A percentile compares a stretch with the other conserved stretches of the same genome.
phyloP scores from a whole-genome alignment of 2,797 vertebrate genomes.

The Enteromius argenteus region DNA sequence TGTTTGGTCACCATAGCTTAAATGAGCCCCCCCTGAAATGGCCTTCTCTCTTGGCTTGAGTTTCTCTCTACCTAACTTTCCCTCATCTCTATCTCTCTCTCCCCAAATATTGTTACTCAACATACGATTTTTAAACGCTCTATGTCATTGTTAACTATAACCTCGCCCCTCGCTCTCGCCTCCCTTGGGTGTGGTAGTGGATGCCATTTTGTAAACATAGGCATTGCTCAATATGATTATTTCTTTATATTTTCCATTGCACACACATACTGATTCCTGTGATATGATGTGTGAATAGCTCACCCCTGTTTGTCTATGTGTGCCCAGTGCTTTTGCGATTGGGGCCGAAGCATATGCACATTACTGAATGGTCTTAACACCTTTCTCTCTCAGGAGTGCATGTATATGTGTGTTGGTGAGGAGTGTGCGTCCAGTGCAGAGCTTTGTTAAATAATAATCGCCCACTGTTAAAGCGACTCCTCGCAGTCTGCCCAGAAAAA shows the following conservation, averaged over 20 bases:
- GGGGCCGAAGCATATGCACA: conserved; percentile 53
- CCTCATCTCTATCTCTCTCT: conserved; percentile 24
- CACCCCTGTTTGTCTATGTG: conserved; percentile 37
- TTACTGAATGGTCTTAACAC: conserved; percentile 63
- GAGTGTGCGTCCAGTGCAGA: conserved; percentile 29
- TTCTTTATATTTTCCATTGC: conserved; percentile 56
- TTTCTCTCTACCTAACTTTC: conserved; percentile 46
- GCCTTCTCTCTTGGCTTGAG: conserved; percentile 48
- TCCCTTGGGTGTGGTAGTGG: conserved; percentile 59
- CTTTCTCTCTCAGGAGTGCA: conserved; percentile 57
- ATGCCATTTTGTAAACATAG: conserved; percentile 61
- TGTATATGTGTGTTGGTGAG: conserved; percentile 16
- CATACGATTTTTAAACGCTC: conserved; percentile 61
- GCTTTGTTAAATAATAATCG: conserved; percentile 64
- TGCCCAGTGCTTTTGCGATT: conserved; percentile 48
- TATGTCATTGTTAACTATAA: conserved; percentile 63
- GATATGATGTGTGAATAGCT: conserved; percentile 31
- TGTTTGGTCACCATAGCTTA: conserved; percentile 52
- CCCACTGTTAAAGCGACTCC: conserved; percentile 68
- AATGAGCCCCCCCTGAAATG: conserved; percentile 52
- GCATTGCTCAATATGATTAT: conserved; percentile 55
- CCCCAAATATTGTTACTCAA: conserved; percentile 48
- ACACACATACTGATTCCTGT: conserved; percentile 20
- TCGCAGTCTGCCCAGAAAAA: conserved; percentile 71
- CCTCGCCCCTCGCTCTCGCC: conserved; percentile 52